Evolutionary conservation across 2,113 vertebrate species (phyloP), one percentile per base, ranked within the genome.

Genomic region (Thinocorus orbignyianus): DNA sequence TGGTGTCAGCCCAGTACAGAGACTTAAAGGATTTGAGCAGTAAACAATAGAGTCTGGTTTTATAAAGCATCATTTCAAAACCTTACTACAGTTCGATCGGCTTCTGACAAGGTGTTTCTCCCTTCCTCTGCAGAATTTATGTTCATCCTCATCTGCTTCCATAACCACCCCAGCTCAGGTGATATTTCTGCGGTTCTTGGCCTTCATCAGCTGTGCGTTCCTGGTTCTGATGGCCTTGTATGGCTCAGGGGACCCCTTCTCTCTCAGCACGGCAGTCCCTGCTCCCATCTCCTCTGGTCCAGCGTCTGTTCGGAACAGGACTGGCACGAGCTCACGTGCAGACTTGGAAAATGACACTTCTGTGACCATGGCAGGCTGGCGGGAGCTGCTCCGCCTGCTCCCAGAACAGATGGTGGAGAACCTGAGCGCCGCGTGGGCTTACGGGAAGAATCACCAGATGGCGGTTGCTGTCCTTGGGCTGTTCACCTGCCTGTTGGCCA

Each of bases 131-230:
- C 98, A 99, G 99, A 99, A 94, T 83, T 93, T 98, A 49, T 97
- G 97, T 41, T 97, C 97, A 3, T 96, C 97, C 0, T 72, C 95
- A 6, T 84, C 97, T 72, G 39, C 96, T 60, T 94, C 92, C 46
- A 64, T 93, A 48, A 98, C 97, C 51, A 98, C 98, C 4, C 99
- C 99, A 0, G n/a, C 94, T 31, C 97, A 98, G 52, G 98, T 99
- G 85, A 96, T 99, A n/a, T n/a, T 98, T 7, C 97, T 99, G 16
- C 97, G 99, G 4, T 82, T 98, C 90, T 96, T 99, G 51, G 98
- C 99, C 82, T 99, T 99, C 97, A 97, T 99, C 65, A 97, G 98
- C 79, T 99, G 98, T 17, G 97, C 97, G 3, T 98, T 99, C 86
- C 98, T 99, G 54, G 95, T 99, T 52, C 96, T 97, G 5, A 77